Base-by-base conservation (phyloP, 1,140 invertebrate genomes). In the Drosophila ironensis region DNA sequence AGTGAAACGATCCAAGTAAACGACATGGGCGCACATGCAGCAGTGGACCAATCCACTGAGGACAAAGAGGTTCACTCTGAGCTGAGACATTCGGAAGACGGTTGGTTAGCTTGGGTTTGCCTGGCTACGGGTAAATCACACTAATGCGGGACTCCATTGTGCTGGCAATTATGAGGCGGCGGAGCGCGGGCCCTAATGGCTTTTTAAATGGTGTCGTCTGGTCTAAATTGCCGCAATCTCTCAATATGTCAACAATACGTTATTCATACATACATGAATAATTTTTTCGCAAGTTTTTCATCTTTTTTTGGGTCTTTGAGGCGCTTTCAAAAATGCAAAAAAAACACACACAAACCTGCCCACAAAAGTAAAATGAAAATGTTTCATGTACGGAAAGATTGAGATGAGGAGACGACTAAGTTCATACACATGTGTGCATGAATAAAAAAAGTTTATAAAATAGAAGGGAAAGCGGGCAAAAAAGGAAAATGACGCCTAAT, bases 311-410 rank as follows among this genome's bases (percentile, higher is more conserved):
- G 51, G 19, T 54, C 16, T 44, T 60, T 60, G 28, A 54, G 22
- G 8, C n/a, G 30, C 30, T 28, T 60, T 63, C 14, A 28, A 59
- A 63, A 38, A 37, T 37, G 57, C 33, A 57, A 41, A 44, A 64
- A 61, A 37, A 44, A 44, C 16, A 8, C 8, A n/a, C 27, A 19
- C 16, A 45, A 27, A 17, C 27, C 12, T 42, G 30, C 47, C 28
- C 22, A 17, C 33, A 40, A 41, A 59, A 74, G 44, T 40, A 53
- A 76, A 76, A 68, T 72, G 33, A 72, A 82, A 81, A 81, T 84
- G 73, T 54, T 54, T 56, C 67, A 54, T 20, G 54, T 68, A 48
- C 75, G 33, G 44, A 72, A 69, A 69, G 57, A 82, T 77, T 82
- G 48, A 77, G 78, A 45, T 57, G 45, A 53, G 72, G 52, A 72